Percentiles rank a stretch among this genome's conserved stretches.
Conservation (phyloP, 1,140 invertebrate genomes). For the Himalopsyche phryganea region DNA sequence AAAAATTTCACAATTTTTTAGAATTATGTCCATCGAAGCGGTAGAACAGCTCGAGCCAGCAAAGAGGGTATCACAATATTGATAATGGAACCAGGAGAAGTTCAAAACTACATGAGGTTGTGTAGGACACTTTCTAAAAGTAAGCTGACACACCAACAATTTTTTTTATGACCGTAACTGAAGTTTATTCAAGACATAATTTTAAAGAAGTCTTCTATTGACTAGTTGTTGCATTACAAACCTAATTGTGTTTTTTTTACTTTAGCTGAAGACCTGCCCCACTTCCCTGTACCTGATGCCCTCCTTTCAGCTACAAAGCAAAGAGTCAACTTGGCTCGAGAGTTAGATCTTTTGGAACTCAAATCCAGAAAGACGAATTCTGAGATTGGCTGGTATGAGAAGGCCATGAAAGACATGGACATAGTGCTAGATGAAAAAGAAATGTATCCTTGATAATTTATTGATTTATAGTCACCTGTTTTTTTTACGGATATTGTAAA, state of each 20-base stretch:
- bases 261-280: conserved; percentile 77
- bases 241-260: background rate
- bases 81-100: conserved; percentile 86
- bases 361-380: conserved; percentile 62
- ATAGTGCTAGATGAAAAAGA: conserved; percentile 76
- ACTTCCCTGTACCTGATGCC: conserved; percentile 74
- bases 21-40: conserved; percentile 95
- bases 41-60: conserved; percentile 87
- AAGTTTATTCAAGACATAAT: background rate
- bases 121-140: conserved; percentile 79
- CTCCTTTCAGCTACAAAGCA: conserved; percentile 65
- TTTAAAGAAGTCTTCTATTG: background rate
- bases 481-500: too few relatives aligned
- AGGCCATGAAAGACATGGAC: conserved; percentile 82
- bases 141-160: conserved; percentile 42
- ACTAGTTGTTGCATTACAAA: background rate
- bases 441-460: conserved; percentile 58
- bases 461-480: too few relatives aligned
- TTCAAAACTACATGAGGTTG: conserved; percentile 75
- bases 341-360: conserved; percentile 75
- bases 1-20: conserved; percentile 44
- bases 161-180: too few relatives aligned
- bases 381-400: conserved; percentile 78
- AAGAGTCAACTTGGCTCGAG: conserved; percentile 70
- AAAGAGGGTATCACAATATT: conserved; percentile 88